Evolutionary conservation across 2,888 invertebrate species (phyloP), one percentile per base, ranked within the genome.

Genomic region (Plagodis dolabraria): DNA sequence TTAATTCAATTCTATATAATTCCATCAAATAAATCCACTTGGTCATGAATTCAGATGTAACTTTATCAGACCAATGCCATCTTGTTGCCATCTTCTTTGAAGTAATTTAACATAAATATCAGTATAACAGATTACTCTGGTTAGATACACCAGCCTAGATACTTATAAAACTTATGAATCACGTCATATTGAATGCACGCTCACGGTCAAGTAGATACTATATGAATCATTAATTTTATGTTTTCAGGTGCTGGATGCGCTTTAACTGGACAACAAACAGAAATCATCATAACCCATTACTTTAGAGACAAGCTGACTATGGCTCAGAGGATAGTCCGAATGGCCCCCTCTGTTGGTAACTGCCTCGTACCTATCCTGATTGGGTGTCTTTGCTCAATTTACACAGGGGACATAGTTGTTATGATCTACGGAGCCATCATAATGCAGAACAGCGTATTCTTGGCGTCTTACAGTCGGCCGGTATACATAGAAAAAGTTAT

Each of bases 401-500:
- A 91, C 69, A 87, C 87, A 5, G 82, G 81, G 2, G 86, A 89
- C 34, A 73, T 82, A 2, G 91, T 93, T 0, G 86, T 94, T 10
- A 87, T 94, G 82, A 92, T 94, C 69, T 94, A 94, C 67, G 93
- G 93, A 59, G 93, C 94, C 0, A 83, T 94, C 12, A 76, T 94
- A 10, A 89, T 94, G 85, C 94, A 94, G 72, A 94, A 94, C 67
- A 88, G 94, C 63, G 55, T 94, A 6, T 86, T 93, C 67, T 77
- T 93, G 54, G 88, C 94, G 0, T 82, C 93, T 0, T 94, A 93
- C 66, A 89, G 90, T 11, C 87, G 94, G 56, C 94, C 95, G 0
- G 74, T 90, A 44, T 94, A 94, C 67, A 89, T 93, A 54, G 91
- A 90, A 70, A 87, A 75, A 63, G 89, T 90, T 2, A 80, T 93